These are phyloP conservation scores for Alligator sinensis DNA, from an alignment of 2,113 vertebrate species.

Conservation along the genomic window DNA sequence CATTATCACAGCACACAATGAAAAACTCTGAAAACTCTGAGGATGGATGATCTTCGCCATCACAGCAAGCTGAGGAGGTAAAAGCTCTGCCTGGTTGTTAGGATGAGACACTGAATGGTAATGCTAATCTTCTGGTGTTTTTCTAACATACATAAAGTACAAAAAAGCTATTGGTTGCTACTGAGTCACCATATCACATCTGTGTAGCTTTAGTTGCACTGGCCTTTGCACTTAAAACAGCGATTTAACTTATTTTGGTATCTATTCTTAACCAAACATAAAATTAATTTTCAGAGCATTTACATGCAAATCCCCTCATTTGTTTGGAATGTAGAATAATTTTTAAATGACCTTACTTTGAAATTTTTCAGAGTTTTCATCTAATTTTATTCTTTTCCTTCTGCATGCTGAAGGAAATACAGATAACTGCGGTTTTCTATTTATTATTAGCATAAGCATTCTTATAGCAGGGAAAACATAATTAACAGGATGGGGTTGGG, in stretches of 20 bases:
- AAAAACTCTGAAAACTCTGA: background rate
- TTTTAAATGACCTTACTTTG: background rate
- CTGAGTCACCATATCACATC: background rate
- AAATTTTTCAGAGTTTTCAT: background rate
- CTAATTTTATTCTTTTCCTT: background rate
- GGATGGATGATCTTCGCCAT: background rate
- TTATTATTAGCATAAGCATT: background rate
- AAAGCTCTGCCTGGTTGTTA: background rate
- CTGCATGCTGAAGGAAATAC: background rate
- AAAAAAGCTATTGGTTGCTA: conserved; percentile 2
- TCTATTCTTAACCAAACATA: background rate
- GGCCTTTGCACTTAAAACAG: background rate
- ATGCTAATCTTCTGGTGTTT: background rate
- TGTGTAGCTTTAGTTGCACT: background rate
- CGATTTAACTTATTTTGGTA: rapidly evolving
- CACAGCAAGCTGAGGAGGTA: conserved; percentile 3
- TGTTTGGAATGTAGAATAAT: background rate
- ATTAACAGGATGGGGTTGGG: background rate
- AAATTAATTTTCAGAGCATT: background rate
- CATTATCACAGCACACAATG: conserved; percentile 7
- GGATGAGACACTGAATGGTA: background rate
- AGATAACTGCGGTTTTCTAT: background rate
- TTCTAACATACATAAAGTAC: background rate
- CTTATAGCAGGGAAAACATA: background rate
- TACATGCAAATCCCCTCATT: background rate